phyloP scores from a whole-genome alignment of 2,113 vertebrate species.

The Catagonus wagneri region DNA sequence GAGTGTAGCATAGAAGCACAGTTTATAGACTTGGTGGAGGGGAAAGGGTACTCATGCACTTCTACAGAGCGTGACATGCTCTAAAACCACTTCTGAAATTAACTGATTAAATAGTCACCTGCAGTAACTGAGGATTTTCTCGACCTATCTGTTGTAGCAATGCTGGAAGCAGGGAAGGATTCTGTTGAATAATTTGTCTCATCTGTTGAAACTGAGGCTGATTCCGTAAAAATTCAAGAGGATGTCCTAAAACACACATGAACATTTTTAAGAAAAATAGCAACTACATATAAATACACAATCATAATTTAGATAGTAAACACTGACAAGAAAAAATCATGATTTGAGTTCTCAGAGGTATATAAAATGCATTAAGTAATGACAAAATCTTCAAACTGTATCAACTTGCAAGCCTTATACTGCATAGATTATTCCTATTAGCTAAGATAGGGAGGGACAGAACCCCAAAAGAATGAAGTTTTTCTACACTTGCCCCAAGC shows the following conservation, averaged over 20 bases:
- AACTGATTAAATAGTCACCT: slow-evolving; percentile 88
- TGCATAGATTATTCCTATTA: neutral
- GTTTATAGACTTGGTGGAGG: neutral
- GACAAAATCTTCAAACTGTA: neutral
- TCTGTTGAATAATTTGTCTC: slow-evolving; percentile 99
- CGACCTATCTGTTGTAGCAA: slow-evolving; percentile 97
- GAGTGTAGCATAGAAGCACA: neutral
- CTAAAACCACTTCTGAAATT: slow-evolving; percentile 5
- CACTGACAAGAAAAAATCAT: neutral
- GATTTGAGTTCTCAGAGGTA: neutral
- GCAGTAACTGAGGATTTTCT: slow-evolving; percentile 96
- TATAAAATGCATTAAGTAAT: neutral
- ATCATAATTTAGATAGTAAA: slow-evolving; percentile 34
- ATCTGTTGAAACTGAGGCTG: slow-evolving; percentile 98
- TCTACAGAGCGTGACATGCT: neutral
- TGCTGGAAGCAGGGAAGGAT: slow-evolving; percentile 95
- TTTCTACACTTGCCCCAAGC: neutral
- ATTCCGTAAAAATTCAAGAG: slow-evolving; percentile 96
- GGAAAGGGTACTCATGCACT: neutral
- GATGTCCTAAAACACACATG: slow-evolving; percentile 90
- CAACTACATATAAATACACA: neutral
- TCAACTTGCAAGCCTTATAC: neutral
- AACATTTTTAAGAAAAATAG: slow-evolving; percentile 37
- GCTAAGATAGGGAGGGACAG: neutral
- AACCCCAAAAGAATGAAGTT: neutral